Base-by-base conservation (phyloP, 2,888 invertebrate species). In the Dastarcus helophoroides region DNA sequence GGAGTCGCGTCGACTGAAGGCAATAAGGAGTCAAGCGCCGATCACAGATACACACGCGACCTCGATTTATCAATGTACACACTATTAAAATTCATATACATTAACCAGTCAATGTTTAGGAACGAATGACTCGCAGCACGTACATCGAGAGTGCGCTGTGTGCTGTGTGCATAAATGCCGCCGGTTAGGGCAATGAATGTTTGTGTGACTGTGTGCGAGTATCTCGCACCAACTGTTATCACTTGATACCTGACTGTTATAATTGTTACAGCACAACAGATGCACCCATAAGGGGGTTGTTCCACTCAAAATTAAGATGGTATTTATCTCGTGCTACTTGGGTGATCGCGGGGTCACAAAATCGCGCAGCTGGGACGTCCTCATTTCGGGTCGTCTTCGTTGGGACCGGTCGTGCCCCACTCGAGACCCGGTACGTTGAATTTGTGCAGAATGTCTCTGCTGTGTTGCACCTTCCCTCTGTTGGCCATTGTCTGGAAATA, bases 101-200 rank as follows among this genome's bases (percentile, higher is more conserved):
- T 10, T 8, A 14, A 26, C 14, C 26, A 14, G 9, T 14, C 40
- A 48, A 47, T 50, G 50, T 53, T 48, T 56, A 56, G 55, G 55
- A 57, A 56, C 57, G 54, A 47, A 51, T 51, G 52, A 57, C 50
- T 56, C 51, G 50, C 55, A 53, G n/a, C n/a, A n/a, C n/a, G n/a
- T 55, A 46, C n/a, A n/a, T n/a, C n/a, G n/a, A n/a, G n/a, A n/a
- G n/a, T n/a, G n/a, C n/a, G n/a, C n/a, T n/a, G n/a, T n/a, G n/a
- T n/a, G n/a, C n/a, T n/a, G n/a, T n/a, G n/a, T n/a, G n/a, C n/a
- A n/a, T n/a, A n/a, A n/a, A n/a, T n/a, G n/a, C n/a, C n/a, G n/a
- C n/a, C n/a, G n/a, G n/a, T n/a, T n/a, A n/a, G n/a, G n/a, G n/a
- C n/a, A n/a, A n/a, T n/a, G n/a, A n/a, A n/a, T n/a, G n/a, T n/a